Evolutionary conservation across 2,113 vertebrate species (phyloP).

Genomic region (Numida meleagris): DNA sequence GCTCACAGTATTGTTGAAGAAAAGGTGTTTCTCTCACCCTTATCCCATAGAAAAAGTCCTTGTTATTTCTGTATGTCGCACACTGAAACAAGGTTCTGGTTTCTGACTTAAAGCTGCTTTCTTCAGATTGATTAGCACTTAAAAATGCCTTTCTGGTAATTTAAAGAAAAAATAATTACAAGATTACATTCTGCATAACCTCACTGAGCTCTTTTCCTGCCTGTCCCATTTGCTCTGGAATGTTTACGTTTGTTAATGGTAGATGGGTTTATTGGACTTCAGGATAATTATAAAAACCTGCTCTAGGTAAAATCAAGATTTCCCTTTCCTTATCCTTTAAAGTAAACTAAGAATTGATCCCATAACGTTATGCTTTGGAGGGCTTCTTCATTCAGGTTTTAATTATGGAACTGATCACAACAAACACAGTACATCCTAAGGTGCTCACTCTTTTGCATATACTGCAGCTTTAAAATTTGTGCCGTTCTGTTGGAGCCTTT

Average conservation of each 20-base stretch:
- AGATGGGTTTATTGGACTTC: background rate
- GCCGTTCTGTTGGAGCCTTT: background rate
- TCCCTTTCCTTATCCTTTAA: background rate
- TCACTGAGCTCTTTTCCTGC: background rate
- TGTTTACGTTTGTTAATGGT: background rate
- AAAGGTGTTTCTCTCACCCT: background rate
- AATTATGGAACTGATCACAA: conserved; percentile 61
- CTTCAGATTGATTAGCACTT: background rate
- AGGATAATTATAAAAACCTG: background rate
- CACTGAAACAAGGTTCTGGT: background rate
- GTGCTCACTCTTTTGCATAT: background rate
- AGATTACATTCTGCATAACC: background rate
- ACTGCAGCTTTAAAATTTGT: background rate
- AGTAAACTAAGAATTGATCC: background rate
- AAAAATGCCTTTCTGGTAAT: background rate
- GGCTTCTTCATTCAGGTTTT: conserved; percentile 49
- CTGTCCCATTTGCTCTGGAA: background rate
- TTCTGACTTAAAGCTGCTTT: background rate
- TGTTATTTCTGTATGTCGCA: background rate
- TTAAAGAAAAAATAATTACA: background rate
- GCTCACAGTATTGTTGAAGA: background rate
- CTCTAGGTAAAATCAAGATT: background rate
- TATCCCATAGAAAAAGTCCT: background rate
- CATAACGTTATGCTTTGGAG: conserved; percentile 11
- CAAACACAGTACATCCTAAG: background rate